These are phyloP conservation scores for Neosalanx taihuensis DNA, from an alignment of 2,797 vertebrate genomes.

Conservation along the genomic window DNA sequence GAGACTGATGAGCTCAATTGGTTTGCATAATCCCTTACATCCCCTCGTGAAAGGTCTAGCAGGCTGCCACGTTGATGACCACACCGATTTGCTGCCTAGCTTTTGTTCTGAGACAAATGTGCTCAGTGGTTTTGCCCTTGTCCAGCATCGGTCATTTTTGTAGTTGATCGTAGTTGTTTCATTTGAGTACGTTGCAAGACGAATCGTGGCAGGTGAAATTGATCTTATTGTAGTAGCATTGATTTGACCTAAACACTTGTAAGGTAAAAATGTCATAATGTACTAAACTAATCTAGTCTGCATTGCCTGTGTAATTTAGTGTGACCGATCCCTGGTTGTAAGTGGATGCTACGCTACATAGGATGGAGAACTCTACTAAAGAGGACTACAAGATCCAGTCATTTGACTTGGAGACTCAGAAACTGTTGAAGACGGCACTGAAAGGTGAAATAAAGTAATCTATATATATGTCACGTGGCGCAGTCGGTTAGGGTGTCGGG, in stretches of 20 bases:
- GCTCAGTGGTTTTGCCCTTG: neutral
- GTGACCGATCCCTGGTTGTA: slow-evolving; percentile 24
- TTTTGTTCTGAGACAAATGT: slow-evolving; percentile 47
- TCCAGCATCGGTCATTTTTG: no score
- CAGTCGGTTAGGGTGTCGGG: no score
- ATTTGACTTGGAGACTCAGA: slow-evolving; percentile 87
- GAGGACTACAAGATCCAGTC: slow-evolving; percentile 94
- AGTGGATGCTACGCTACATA: slow-evolving; percentile 20
- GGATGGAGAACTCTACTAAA: slow-evolving; percentile 83
- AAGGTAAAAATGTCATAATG: no score
- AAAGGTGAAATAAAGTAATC: slow-evolving; percentile 77
- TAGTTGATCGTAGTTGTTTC: no score
- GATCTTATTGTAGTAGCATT: no score
- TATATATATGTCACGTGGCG: no score
- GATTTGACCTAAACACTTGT: no score
- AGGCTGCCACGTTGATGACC: slow-evolving; percentile 55
- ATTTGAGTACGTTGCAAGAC: no score
- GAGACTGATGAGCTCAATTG: neutral
- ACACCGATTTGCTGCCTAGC: slow-evolving; percentile 40
- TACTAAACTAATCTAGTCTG: neutral
- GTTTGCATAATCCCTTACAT: slow-evolving; percentile 43
- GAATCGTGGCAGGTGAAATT: no score
- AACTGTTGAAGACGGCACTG: slow-evolving; percentile 90
- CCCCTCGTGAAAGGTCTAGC: slow-evolving; percentile 47
- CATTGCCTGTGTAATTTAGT: neutral